Conservation (phyloP, 2,888 invertebrate species). For the Cepaea hortensis region DNA sequence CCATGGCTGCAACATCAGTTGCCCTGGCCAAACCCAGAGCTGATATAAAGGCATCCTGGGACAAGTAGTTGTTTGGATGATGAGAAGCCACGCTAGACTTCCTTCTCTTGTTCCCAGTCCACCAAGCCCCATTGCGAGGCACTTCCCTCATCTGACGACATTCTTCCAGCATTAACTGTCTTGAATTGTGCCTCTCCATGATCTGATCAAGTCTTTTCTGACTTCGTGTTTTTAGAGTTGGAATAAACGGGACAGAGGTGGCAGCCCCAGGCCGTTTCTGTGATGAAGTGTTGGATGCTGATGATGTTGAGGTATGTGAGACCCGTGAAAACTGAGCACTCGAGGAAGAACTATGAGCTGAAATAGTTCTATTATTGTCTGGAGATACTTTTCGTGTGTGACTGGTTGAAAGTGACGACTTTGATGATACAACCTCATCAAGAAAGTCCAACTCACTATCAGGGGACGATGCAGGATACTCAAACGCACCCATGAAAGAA, state of each 20-base stretch:
- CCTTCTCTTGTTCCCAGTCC: conserved; percentile 4
- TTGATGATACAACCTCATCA: background rate
- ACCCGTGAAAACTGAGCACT: background rate
- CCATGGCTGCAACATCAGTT: conserved; percentile 16
- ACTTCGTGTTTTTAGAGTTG: conserved; percentile 42
- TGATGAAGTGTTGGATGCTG: background rate
- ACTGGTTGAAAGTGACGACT: background rate
- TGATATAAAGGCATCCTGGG: conserved; percentile 12
- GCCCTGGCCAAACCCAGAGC: conserved; percentile 20
- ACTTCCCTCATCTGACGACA: conserved; percentile 41
- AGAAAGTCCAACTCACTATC: background rate
- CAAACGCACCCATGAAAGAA: background rate
- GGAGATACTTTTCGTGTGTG: background rate
- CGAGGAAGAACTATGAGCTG: background rate
- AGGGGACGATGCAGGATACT: background rate
- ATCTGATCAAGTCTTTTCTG: conserved; percentile 49
- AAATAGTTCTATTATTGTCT: background rate
- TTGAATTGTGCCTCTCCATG: conserved; percentile 39
- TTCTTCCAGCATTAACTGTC: conserved; percentile 39
- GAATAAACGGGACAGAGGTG: conserved; percentile 32
- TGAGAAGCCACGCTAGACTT: background rate
- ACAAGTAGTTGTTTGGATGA: conserved; percentile 1
- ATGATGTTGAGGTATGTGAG: background rate
- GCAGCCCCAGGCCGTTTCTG: background rate
- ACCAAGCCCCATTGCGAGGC: conserved; percentile 43